Evolutionary conservation across 2,113 vertebrate species (phyloP), one percentile per base, ranked within the genome.

Genomic region (Aphelocoma coerulescens): DNA sequence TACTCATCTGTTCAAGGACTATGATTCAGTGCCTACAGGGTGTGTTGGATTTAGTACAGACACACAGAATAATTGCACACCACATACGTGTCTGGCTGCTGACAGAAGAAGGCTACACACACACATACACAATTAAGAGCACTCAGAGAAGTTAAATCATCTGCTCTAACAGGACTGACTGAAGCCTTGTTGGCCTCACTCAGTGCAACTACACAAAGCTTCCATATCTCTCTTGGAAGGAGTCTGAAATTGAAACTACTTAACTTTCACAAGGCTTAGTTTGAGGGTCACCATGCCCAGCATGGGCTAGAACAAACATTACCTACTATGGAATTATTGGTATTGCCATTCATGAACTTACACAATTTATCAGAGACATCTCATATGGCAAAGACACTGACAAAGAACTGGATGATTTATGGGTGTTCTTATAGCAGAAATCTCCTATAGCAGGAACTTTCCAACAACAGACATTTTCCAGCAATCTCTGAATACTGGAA

Each of bases 251-350:
- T 3, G 30, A 91, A 74, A 46, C 7, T 26, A 33, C 43, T n/a
- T 63, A 81, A 83, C 28, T 75, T 62, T 7, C 63, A 73, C 0
- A 2, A 17, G 44, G 37, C 65, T 82, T 75, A 81, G 55, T 57
- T 59, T 3, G 7, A 89, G 68, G 73, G 76, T 78, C 19, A 2
- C 19, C n/a, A 12, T 23, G 33, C 55, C 67, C 58, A 80, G 63
- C 17, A 52, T 4, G 13, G 37, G 68, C 68, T 61, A 78, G n/a
- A 84, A 86, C 44, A 96, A 96, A 93, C 92, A 89, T 81, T 93
- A 88, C 92, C 96, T 91, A 84, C 95, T 97, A 94, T 58, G 79
- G 93, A 89, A 78, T 86, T 89, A 91, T 78, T 35, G 86, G 76
- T 75, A 81, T 75, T 68, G 76, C 76, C 86, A 78, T 81, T 84